These are phyloP conservation scores for Ramphastos sulfuratus DNA, from an alignment of 2,113 vertebrate genomes.

Conservation along the genomic window DNA sequence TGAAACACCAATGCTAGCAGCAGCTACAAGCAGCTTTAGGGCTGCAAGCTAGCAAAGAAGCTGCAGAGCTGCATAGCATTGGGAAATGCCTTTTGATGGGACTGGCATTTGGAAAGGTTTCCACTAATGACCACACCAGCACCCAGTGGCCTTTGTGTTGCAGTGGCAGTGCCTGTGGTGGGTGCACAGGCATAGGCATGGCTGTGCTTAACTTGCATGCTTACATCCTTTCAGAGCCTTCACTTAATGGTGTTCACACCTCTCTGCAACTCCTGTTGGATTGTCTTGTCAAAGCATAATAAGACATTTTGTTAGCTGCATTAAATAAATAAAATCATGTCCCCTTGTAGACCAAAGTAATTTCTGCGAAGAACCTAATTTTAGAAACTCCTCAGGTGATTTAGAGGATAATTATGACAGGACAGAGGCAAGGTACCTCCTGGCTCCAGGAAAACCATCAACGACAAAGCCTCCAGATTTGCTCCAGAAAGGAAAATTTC, in stretches of 20 bases:
- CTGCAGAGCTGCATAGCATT: neutral
- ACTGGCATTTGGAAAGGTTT: neutral
- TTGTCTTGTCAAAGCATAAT: neutral
- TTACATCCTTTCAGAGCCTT: neutral
- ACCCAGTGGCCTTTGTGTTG: neutral
- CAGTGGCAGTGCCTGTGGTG: fast-evolving
- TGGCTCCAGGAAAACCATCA: neutral
- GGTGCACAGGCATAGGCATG: neutral
- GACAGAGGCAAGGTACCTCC: neutral
- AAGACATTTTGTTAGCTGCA: neutral
- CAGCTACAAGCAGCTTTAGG: neutral
- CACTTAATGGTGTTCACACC: neutral
- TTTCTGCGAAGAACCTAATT: neutral
- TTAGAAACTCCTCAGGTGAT: neutral
- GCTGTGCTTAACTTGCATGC: neutral
- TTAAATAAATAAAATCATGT: neutral
- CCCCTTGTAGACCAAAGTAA: neutral
- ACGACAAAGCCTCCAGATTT: neutral
- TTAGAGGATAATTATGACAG: neutral
- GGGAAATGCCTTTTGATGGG: neutral
- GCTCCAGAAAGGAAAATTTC: neutral
- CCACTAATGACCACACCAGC: neutral
- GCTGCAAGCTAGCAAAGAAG: neutral
- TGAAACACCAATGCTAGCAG: neutral
- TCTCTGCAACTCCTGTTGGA: neutral